Evolutionary conservation across 2,113 vertebrate species (phyloP), one percentile per base, ranked within the genome.

Genomic region (Prietella phreatophila): DNA sequence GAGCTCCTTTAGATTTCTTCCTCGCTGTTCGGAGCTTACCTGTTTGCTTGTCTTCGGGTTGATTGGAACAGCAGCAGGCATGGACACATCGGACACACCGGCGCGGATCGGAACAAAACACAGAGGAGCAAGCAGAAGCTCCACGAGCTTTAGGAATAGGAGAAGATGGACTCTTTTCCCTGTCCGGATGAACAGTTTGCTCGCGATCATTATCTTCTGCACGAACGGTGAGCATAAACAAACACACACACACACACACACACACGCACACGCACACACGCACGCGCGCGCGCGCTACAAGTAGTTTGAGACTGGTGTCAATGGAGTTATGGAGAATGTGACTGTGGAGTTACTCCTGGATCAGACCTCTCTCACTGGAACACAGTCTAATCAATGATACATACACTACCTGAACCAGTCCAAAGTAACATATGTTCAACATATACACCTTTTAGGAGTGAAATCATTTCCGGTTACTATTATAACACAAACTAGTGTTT

Each of bases 171-270:
- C 47, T 79, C 76, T 47, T 30, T 78, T 82, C 27, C 15, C 87
- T 33, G 19, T 22, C 27, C 69, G 78, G 60, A 33, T 83, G 86
- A 88, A 86, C 27, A 27, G 88, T 53, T 56, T 92, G 83, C 86
- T 61, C 84, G 73, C 89, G 6, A 22, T 91, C 60, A 92, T 83
- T 89, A 25, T 96, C 5, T n/a, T 96, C 89, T 94, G 84, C 89
- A 85, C 93, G 53, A 92, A 94, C 93, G 95, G 95, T 96, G 63
- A 86, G 94, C 36, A 36, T 50, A 47, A 20, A 33, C n/a, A 33
- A 53, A 27, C 20, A 61, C 80, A 61, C 30, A 11, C 73, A 53
- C 71, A 61, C 85, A 79, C 60, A 39, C 61, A 36, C 42, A 22
- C 42, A n/a, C n/a, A n/a, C n/a, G n/a, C n/a, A n/a, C n/a, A n/a